These are phyloP conservation scores for Rhincodon typus DNA, from an alignment of 2,797 vertebrate genomes.

Conservation along the genomic window DNA sequence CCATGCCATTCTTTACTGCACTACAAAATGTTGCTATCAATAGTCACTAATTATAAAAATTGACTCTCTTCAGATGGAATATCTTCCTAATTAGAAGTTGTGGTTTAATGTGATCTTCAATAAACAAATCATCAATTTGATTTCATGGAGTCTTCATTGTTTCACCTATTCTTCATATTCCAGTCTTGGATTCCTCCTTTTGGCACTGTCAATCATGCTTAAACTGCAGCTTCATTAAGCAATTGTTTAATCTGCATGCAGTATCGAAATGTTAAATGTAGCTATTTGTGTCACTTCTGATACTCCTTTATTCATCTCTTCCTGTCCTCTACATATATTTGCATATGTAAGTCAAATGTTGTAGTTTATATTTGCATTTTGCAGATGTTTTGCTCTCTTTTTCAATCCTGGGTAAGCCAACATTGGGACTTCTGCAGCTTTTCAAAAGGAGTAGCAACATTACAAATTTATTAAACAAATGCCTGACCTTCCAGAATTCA, in stretches of 20 bases:
- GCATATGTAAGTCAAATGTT: neutral
- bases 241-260: slow-evolving; percentile 3
- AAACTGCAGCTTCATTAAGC: neutral
- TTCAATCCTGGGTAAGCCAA: slow-evolving; percentile 10
- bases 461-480: neutral
- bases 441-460: neutral
- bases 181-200: no score
- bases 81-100: neutral
- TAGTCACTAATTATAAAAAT: neutral
- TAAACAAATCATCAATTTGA: neutral
- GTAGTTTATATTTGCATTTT: neutral
- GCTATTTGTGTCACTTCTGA: neutral
- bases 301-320: neutral
- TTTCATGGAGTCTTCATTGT: neutral
- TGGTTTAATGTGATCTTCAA: neutral
- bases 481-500: neutral
- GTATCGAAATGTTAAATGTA: neutral
- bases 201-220: neutral
- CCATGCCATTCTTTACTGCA: neutral
- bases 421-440: neutral
- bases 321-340: neutral
- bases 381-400: neutral
- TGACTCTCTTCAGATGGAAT: neutral
- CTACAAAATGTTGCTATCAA: neutral
- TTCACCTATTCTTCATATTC: neutral